Conservation (phyloP, 2,797 vertebrate species). For the Notamacropus eugenii region DNA sequence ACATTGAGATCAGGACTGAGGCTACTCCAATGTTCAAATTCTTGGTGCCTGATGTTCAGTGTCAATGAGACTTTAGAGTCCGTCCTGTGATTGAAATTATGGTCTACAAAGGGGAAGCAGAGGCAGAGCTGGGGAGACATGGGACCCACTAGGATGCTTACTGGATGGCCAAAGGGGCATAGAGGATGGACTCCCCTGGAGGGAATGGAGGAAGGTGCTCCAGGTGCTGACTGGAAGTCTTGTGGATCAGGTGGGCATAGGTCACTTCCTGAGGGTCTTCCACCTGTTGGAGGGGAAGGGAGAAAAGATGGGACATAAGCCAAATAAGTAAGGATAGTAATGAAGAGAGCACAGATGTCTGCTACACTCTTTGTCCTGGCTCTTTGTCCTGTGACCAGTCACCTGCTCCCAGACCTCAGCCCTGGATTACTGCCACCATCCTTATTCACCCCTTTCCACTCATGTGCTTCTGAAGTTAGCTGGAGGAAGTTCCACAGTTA, state of each 20-base stretch:
- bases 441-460: neutral
- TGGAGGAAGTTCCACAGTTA: neutral
- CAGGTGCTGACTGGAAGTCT: neutral
- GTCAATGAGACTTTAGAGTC: neutral
- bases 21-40: neutral
- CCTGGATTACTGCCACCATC: neutral
- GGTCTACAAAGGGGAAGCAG: neutral
- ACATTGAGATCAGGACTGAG: neutral
- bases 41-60: neutral
- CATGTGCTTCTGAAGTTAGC: neutral
- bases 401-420: neutral
- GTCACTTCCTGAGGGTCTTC: conserved; percentile 5
- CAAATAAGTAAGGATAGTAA: neutral
- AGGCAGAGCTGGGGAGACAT: neutral
- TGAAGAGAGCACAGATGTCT: neutral
- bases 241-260: conserved; percentile 36
- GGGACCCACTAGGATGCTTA: neutral
- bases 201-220: fast-evolving
- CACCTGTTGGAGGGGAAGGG: neutral
- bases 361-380: neutral
- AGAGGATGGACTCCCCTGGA: fast-evolving
- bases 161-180: neutral
- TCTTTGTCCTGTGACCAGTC: neutral
- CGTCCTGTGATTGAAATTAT: neutral
- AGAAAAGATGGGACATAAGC: neutral